phyloP scores from a whole-genome alignment of 2,113 vertebrate species.

The Chloropsis cyanopogon region DNA sequence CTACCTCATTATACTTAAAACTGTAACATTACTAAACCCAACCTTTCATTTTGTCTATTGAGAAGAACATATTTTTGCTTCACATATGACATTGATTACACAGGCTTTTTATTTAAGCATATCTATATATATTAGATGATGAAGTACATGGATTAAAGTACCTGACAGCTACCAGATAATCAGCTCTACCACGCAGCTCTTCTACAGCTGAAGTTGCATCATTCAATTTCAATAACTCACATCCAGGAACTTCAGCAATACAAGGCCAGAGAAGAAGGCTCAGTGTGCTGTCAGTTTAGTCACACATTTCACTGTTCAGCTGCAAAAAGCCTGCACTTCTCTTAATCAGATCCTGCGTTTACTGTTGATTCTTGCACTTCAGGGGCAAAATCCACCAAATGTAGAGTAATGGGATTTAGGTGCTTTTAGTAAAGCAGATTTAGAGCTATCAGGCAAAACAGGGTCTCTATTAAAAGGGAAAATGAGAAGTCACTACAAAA shows the following conservation, averaged over 20 bases:
- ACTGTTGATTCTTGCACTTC: neutral
- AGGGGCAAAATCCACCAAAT: neutral
- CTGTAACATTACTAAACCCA: neutral
- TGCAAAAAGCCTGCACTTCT: neutral
- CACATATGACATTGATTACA: neutral
- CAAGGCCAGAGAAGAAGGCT: neutral
- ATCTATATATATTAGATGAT: neutral
- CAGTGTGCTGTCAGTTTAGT: neutral
- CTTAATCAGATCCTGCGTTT: neutral
- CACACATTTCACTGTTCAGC: neutral
- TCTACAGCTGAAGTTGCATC: neutral
- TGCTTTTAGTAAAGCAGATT: neutral
- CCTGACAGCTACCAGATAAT: neutral
- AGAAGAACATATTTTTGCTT: neutral
- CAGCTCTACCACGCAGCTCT: neutral
- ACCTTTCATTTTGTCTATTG: neutral
- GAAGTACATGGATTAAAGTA: neutral
- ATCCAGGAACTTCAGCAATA: neutral
- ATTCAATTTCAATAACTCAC: neutral
- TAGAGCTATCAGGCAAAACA: neutral
- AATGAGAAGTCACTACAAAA: neutral
- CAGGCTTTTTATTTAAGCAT: neutral
- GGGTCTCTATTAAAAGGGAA: neutral
- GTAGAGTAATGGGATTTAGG: neutral
- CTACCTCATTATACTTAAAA: neutral